Evolutionary conservation across 1,140 invertebrate species (phyloP), one percentile per base, ranked within the genome.

Genomic region (Scaptomyza hsui): DNA sequence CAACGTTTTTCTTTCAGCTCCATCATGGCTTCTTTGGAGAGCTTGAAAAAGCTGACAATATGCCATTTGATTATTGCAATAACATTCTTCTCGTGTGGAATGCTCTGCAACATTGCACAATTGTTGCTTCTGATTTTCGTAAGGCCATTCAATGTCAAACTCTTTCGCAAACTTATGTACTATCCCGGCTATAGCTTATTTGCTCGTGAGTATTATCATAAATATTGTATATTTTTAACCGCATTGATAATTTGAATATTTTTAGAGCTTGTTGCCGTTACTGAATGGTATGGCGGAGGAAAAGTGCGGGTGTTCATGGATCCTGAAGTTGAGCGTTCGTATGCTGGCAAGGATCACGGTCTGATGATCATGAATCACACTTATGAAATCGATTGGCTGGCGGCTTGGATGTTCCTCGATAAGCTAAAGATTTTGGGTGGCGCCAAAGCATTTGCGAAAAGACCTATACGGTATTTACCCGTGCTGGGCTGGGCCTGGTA

Each of bases 401-500:
- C 96, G 80, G 96, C 96, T 21, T 98, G 97, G 96, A 94, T 97
- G 72, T 93, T 97, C 59, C 95, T 95, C 80, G 97, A 98, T 72
- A 94, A 95, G 72, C 92, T 95, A 72, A 83, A 92, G 76, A 92
- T 96, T 56, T 92, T 98, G 77, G 97, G 97, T 47, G 97, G 97
- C 91, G 96, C 96, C 68, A 99, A 99, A 94, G 96, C 97, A 1
- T 98, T 97, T 92, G 96, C 97, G 3, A 99, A 99, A 92, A 97
- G 98, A 91, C 95, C 95, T 3, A 95, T 99, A 69, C 95, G 96
- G 75, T 98, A 97, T 85, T 93, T 99, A 56, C 98, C 98, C 4
- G 94, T 97, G 1, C 93, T 99, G 64, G 98, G 98, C 44, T 99
- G 98, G 97, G 95, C 95, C 57, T 99, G 97, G 97, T 96, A 96